Conservation (phyloP, 2,797 vertebrate genomes). For the Melopsittacus undulatus region DNA sequence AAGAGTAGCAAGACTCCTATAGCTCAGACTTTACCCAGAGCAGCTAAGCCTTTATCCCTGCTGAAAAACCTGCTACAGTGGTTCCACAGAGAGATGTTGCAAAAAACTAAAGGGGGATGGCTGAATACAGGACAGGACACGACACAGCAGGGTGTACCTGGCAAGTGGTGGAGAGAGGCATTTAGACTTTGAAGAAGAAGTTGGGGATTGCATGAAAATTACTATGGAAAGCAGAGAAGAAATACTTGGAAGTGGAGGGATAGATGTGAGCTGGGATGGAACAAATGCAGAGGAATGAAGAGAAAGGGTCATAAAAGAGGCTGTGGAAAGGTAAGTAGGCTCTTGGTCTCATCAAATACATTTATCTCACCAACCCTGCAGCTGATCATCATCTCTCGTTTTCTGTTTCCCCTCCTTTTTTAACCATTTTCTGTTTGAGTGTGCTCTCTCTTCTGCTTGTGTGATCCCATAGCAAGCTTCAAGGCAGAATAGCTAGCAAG, state of each 20-base stretch:
- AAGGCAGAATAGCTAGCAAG: background rate
- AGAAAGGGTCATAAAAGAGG: background rate
- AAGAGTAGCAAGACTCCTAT: background rate
- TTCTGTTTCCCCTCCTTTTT: background rate
- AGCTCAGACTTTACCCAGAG: background rate
- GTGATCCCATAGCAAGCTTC: background rate
- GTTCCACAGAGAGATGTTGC: background rate
- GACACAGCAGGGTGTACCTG: background rate
- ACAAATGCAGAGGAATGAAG: background rate
- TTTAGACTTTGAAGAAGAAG: background rate
- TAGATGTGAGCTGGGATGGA: background rate
- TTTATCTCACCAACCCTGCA: background rate
- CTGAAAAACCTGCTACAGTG: fast-evolving
- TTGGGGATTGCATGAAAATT: background rate
- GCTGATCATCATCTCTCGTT: background rate
- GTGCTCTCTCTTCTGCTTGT: background rate
- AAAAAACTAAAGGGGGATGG: background rate
- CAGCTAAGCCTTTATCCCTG: background rate
- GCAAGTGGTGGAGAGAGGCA: background rate
- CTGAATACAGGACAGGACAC: background rate
- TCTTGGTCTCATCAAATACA: background rate
- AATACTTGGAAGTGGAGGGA: background rate
- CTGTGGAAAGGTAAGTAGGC: background rate
- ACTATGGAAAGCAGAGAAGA: background rate
- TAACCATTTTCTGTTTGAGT: background rate